phyloP scores from a whole-genome alignment of 2,888 invertebrate species.

The Cryptocephalus moraei region DNA sequence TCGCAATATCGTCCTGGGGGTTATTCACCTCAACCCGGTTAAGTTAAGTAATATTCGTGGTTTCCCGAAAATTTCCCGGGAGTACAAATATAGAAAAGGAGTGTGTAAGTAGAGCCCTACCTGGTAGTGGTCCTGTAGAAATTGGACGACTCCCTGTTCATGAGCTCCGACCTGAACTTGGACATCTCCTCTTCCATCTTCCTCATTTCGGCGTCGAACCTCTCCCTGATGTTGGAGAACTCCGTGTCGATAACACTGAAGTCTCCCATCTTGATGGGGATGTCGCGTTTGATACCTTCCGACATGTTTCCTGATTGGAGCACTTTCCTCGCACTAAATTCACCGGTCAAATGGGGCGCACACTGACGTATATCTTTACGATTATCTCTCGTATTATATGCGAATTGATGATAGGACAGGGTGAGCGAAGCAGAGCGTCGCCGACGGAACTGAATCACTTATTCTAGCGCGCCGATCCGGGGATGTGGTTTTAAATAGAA shows the following conservation, averaged over 20 bases:
- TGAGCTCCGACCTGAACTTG: conserved; percentile 83
- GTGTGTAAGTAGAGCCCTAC: conserved; percentile 41
- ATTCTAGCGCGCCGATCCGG: conserved; percentile 11
- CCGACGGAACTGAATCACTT: conserved; percentile 2
- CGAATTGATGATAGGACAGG: conserved; percentile 3
- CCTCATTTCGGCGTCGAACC: conserved; percentile 94
- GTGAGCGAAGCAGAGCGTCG: not conserved
- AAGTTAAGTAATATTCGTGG: too few relatives aligned
- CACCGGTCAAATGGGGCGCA: conserved; percentile 2
- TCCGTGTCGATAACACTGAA: conserved; percentile 94
- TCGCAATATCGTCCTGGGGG: not conserved
- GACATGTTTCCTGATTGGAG: conserved; percentile 48
- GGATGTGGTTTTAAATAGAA: conserved; percentile 32
- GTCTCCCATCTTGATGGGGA: conserved; percentile 88
- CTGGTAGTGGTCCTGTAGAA: conserved; percentile 85
- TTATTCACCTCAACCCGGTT: not conserved
- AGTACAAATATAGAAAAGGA: not conserved
- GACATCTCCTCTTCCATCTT: conserved; percentile 99
- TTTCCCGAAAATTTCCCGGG: not conserved
- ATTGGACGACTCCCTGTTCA: conserved; percentile 86
- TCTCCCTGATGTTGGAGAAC: conserved; percentile 90
- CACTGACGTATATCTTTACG: conserved; percentile 1
- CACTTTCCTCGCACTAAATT: not conserved
- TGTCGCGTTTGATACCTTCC: conserved; percentile 70
- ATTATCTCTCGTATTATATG: conserved; percentile 1